Conservation (phyloP, 2,888 invertebrate genomes). For the Cantharis nigra region DNA sequence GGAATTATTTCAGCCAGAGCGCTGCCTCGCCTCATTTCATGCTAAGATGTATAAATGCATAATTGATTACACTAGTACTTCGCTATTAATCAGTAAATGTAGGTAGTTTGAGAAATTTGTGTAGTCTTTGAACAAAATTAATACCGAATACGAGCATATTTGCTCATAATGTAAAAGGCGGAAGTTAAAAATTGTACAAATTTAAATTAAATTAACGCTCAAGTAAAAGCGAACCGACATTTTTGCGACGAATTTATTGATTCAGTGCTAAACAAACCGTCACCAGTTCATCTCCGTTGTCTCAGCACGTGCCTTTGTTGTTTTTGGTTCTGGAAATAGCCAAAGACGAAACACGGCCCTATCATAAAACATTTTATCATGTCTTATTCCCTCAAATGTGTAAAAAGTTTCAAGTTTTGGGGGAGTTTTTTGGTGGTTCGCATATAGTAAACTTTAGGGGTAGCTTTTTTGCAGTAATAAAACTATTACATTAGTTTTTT, state of each 20-base stretch:
- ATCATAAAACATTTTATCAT: constrained; percentile 40
- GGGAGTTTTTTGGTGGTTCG: constrained; percentile 26
- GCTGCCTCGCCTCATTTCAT: constrained; percentile 36
- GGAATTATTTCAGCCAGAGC: constrained; percentile 48
- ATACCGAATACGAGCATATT: constrained; percentile 9
- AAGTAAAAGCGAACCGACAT: constrained; percentile 18
- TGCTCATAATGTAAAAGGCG: not conserved
- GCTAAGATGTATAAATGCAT: constrained; percentile 48
- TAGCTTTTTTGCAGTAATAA: constrained; percentile 48
- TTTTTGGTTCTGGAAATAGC: constrained; percentile 43
- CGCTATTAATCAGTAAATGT: constrained; percentile 51
- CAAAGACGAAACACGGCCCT: constrained; percentile 42
- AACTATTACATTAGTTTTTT: constrained; percentile 58
- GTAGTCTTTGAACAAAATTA: constrained; percentile 22
- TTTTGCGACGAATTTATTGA: constrained; percentile 40
- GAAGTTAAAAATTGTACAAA: constrained; percentile 16
- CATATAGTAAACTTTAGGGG: constrained; percentile 13
- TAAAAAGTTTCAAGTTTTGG: constrained; percentile 36
- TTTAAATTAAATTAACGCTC: constrained; percentile 22
- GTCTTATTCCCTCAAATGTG: constrained; percentile 42
- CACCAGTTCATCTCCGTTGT: constrained; percentile 41
- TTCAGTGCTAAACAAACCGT: constrained; percentile 45
- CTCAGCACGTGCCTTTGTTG: constrained; percentile 37
- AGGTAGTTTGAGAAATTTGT: constrained; percentile 29
- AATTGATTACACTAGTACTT: constrained; percentile 48